Base-by-base conservation (phyloP, 64 coral and sea anemone species). In the Catalaphyllia jardinei region DNA sequence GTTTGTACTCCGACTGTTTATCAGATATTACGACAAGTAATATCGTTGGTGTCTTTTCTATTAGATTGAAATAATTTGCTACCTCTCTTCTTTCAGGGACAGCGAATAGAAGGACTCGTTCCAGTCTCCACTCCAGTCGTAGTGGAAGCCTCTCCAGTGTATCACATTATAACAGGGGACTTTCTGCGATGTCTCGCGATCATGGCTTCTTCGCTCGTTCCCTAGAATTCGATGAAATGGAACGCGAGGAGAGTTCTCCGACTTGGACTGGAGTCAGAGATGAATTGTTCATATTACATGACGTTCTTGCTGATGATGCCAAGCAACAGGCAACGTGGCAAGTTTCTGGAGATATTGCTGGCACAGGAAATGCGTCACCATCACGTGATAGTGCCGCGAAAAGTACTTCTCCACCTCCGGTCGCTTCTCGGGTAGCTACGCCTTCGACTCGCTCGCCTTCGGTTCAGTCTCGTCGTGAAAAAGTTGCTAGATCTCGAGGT, bases 81-180 rank as follows among this genome's bases (percentile, higher is more conserved):
- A 18, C 24, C 24, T 72, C 31, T 71, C 50, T 71, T 69, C 24
- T 28, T 27, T 17, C 81, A 85, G 81, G 81, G 39, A 52, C 35
- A 85, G 63, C 81, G 4, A 85, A 52, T 28, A 49, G 38, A 63
- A 67, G 14, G 24, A 51, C 81, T 50, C 81, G 63, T 4, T 50
- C 38, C 35, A 85, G 81, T 67, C 17, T 42, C 35, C 78, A 64
- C 42, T 73, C 77, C 49, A 90, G 89, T n/a, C 89, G 51, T 52
- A 92, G 74, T 42, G 81, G 4, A 28, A 92, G 90, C 42, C 27
- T 78, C 30, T 92, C 90, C 22, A 92, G 90, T 79, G 82, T 92
- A 61, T 92, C 90, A 8, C 29, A 14, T 71, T 28, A 85, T 60
- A 78, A 82, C 28, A 90, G 52, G 69, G 78, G 25, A 24, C 72